phyloP scores from a whole-genome alignment of 1,140 invertebrate species.

The Nasonia giraulti region DNA sequence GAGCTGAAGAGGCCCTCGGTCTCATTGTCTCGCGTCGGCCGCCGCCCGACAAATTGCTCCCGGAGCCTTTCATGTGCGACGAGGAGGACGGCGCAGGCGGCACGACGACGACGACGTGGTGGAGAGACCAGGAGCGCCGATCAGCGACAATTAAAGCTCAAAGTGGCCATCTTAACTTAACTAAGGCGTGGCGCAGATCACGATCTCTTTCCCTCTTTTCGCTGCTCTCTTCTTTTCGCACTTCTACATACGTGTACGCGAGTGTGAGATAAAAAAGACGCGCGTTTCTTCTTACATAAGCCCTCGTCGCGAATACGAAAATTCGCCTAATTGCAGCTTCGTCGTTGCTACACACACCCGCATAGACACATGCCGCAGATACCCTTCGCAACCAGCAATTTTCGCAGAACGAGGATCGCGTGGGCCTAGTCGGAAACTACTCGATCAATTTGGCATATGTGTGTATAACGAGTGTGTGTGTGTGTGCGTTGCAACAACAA shows the following conservation, averaged over 20 bases:
- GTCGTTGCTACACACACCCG: neutral
- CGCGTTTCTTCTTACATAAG: neutral
- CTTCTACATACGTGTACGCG: neutral
- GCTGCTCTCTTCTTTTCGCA: neutral
- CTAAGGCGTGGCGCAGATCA: constrained; percentile 36
- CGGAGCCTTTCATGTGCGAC: constrained; percentile 18
- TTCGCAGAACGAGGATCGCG: neutral
- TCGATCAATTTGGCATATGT: neutral
- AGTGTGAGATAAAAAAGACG: neutral
- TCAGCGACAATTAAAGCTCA: constrained; percentile 39
- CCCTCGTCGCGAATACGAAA: neutral
- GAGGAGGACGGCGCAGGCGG: neutral
- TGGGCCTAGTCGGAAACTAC: neutral
- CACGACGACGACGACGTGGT: neutral
- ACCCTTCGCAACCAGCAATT: neutral
- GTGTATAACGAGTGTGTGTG: neutral
- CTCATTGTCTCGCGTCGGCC: constrained; percentile 24
- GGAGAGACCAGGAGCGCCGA: constrained; percentile 21
- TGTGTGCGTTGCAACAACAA: neutral
- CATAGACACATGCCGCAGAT: neutral
- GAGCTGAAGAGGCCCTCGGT: constrained; percentile 33
- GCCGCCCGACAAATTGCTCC: constrained; percentile 30
- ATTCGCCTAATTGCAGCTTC: neutral
- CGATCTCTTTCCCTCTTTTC: constrained; percentile 20
- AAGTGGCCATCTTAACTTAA: constrained; percentile 44